A percentile compares a stretch with the other conserved stretches of the same genome.
Conservation (phyloP, 2,888 invertebrate genomes). For the Taphrorychus bicolor region DNA sequence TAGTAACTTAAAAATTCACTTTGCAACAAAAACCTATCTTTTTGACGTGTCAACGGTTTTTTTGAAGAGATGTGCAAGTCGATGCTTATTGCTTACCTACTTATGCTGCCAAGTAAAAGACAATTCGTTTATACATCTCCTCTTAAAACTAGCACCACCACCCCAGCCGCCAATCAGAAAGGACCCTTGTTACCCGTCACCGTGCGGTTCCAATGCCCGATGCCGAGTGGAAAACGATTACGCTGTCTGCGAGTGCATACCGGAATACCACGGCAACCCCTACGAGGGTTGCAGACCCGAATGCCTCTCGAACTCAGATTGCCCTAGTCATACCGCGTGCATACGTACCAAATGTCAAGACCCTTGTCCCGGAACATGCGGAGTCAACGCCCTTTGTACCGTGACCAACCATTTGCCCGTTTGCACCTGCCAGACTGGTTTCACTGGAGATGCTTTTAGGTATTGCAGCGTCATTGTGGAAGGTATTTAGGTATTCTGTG, state of each 20-base stretch:
- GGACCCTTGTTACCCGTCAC: constrained; percentile 82
- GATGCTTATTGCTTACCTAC: too few relatives aligned
- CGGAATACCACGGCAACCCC: constrained; percentile 77
- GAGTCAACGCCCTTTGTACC: constrained; percentile 80
- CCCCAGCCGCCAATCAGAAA: constrained; percentile 59
- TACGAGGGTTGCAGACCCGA: constrained; percentile 82
- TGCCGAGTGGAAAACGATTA: constrained; percentile 75
- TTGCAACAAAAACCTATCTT: too few relatives aligned
- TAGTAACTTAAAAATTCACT: too few relatives aligned
- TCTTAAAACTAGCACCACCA: constrained; percentile 38
- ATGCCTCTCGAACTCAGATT: constrained; percentile 86
- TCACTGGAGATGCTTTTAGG: constrained; percentile 65
- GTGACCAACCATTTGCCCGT: constrained; percentile 72
- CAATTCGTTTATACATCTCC: too few relatives aligned
- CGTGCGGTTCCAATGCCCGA: constrained; percentile 81
- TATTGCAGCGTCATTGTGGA: constrained; percentile 58
- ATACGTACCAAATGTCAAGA: constrained; percentile 84
- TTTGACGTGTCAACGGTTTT: too few relatives aligned
- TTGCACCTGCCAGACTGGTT: constrained; percentile 66
- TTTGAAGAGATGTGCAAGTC: too few relatives aligned
- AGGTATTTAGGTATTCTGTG: constrained; percentile 15
- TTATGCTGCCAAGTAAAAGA: too few relatives aligned
- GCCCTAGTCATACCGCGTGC: constrained; percentile 81
- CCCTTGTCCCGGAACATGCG: constrained; percentile 84
- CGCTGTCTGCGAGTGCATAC: constrained; percentile 77